A percentile compares a stretch with the other conserved stretches of the same genome.
These are phyloP conservation scores for Drosophila mettleri DNA, from an alignment of 2,888 invertebrate genomes.

Conservation along the genomic window DNA sequence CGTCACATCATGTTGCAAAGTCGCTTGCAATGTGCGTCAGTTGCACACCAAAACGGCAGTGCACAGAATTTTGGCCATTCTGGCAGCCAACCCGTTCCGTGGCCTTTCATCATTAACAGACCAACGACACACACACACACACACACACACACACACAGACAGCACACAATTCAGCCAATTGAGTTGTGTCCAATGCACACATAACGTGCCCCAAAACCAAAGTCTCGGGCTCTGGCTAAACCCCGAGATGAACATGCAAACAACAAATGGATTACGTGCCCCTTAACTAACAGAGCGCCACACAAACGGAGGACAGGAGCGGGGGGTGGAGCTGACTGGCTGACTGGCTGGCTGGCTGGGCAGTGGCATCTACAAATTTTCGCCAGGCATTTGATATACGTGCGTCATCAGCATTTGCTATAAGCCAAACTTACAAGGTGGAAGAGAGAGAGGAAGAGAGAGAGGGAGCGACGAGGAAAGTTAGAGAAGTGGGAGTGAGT, in stretches of 20 bases:
- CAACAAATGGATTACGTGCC: constrained; percentile 76
- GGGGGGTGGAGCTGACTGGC: background rate
- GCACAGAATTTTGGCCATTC: constrained; percentile 64
- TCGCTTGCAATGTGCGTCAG: constrained; percentile 63
- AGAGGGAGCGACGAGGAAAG: background rate
- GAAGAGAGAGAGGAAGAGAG: background rate
- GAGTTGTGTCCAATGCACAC: constrained; percentile 67
- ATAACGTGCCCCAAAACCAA: constrained; percentile 34
- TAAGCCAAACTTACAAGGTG: constrained; percentile 10
- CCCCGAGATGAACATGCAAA: constrained; percentile 65
- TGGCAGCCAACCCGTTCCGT: constrained; percentile 67
- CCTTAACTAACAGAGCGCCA: constrained; percentile 53
- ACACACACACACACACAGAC: constrained; percentile 16
- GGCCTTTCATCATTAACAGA: constrained; percentile 70
- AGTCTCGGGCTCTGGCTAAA: constrained; percentile 22
- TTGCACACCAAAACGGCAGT: constrained; percentile 56
- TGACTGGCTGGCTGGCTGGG: background rate
- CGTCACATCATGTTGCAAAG: constrained; percentile 50
- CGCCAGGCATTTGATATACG: constrained; percentile 29
- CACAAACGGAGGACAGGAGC: constrained; percentile 9
- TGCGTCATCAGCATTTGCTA: constrained; percentile 31
- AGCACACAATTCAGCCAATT: constrained; percentile 58
- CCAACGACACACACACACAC: constrained; percentile 26
- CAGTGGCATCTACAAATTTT: constrained; percentile 34
- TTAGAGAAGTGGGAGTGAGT: background rate